Evolutionary conservation across 1,140 invertebrate genomes (phyloP).

Genomic region (Drosophila micromelanica): DNA sequence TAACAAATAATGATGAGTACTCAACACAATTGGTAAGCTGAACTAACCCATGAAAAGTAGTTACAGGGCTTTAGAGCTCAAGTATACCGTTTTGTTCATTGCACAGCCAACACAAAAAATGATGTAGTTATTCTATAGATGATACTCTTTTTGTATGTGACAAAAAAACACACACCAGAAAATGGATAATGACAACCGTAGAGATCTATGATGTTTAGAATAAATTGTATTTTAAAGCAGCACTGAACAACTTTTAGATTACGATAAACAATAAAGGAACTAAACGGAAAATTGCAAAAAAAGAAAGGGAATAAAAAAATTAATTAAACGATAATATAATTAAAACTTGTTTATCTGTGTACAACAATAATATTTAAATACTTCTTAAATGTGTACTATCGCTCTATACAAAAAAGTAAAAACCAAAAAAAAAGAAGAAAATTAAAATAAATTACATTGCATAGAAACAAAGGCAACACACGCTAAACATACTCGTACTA

Average conservation of each 20-base stretch:
- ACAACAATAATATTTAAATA: conserved; percentile 80
- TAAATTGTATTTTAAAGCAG: conserved; percentile 55
- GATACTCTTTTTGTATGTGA: conserved; percentile 24
- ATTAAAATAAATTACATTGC: conserved; percentile 37
- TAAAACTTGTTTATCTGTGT: conserved; percentile 79
- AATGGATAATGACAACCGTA: conserved; percentile 19
- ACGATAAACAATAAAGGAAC: conserved; percentile 43
- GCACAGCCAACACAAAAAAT: conserved; percentile 26
- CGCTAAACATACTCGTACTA: conserved; percentile 29
- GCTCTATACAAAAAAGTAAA: conserved; percentile 55
- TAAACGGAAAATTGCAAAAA: conserved; percentile 31
- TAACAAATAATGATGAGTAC: conserved; percentile 1
- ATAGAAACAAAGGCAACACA: conserved; percentile 28
- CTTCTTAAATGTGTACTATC: conserved; percentile 76
- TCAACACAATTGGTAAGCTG: conserved; percentile 19
- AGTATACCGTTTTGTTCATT: conserved; percentile 19
- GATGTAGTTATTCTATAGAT: conserved; percentile 17
- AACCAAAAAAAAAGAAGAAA: conserved; percentile 10
- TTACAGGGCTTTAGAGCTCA: conserved; percentile 25
- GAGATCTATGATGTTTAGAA: conserved; percentile 18
- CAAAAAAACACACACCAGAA: conserved; percentile 10
- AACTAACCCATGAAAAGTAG: conserved; percentile 36
- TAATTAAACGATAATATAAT: conserved; percentile 60
- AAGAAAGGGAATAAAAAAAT: conserved; percentile 23
- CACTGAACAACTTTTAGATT: conserved; percentile 66